These are phyloP conservation scores for Thelaira solivaga DNA, from an alignment of 2,888 invertebrate genomes.

Conservation along the genomic window DNA sequence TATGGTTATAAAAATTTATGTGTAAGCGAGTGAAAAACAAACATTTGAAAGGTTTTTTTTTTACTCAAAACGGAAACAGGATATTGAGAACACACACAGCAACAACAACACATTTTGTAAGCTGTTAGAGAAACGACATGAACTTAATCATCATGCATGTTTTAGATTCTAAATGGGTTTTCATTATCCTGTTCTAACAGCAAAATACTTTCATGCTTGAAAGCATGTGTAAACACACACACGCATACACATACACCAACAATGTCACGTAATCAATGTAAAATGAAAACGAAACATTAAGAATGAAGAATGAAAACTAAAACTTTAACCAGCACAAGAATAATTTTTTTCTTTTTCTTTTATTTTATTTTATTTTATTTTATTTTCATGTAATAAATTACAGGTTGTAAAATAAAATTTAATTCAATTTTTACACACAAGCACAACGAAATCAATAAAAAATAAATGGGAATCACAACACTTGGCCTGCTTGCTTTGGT, in stretches of 20 bases:
- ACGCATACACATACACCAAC: no score
- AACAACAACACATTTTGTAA: conserved; percentile 45
- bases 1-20: background rate
- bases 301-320: background rate
- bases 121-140: conserved; percentile 27
- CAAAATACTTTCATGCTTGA: conserved; percentile 47
- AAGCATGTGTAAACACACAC: conserved; percentile 41
- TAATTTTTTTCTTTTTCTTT: conserved; percentile 23
- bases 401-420: conserved; percentile 1
- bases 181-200: conserved; percentile 35
- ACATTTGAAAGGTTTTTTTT: conserved; percentile 42
- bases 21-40: conserved; percentile 11
- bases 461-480: no score
- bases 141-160: conserved; percentile 32
- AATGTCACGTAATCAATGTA: conserved; percentile 43
- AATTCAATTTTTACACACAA: conserved; percentile 5
- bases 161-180: conserved; percentile 23
- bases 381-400: conserved; percentile 29
- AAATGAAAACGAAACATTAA: no score
- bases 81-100: conserved; percentile 49
- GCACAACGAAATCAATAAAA: no score
- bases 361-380: conserved; percentile 25
- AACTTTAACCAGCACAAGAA: background rate
- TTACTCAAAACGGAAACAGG: conserved; percentile 55
- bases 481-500: no score